Percentiles rank a stretch among this genome's conserved stretches.
Evolutionary conservation across 2,113 vertebrate genomes (phyloP).

Genomic region (Ondatra zibethicus): DNA sequence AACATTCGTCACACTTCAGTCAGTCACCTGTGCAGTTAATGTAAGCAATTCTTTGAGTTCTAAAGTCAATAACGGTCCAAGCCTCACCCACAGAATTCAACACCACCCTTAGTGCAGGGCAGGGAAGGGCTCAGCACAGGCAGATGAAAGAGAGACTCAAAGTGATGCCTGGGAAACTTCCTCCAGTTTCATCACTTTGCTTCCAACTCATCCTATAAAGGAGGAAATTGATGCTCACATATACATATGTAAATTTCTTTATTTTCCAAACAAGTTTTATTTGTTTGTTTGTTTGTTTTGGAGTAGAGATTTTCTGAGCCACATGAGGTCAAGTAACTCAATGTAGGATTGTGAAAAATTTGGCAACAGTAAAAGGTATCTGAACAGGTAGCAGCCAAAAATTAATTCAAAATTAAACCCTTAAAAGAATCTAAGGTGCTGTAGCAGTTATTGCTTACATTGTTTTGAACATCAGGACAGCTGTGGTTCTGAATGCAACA

Average conservation of each 20-base stretch:
- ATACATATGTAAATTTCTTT: background rate
- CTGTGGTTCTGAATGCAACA: background rate
- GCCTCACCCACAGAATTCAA: background rate
- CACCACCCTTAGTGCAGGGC: background rate
- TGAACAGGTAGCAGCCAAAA: background rate
- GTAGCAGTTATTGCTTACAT: too few relatives aligned
- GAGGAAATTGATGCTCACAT: background rate
- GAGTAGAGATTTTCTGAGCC: background rate
- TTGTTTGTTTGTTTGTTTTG: background rate
- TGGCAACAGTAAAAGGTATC: background rate
- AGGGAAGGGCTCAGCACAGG: background rate
- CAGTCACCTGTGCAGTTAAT: background rate
- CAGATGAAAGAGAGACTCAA: too few relatives aligned
- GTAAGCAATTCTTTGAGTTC: background rate
- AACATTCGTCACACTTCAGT: background rate
- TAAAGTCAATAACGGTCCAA: background rate
- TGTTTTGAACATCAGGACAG: background rate
- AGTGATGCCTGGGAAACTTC: background rate
- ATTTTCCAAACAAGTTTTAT: background rate
- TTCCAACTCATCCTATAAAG: background rate
- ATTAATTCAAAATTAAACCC: background rate
- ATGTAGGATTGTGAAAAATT: background rate
- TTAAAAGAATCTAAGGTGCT: background rate
- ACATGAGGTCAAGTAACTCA: background rate
- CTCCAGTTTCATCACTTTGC: background rate